phyloP scores from a whole-genome alignment of 1,140 invertebrate genomes.

The Pogonomyrmex barbatus region DNA sequence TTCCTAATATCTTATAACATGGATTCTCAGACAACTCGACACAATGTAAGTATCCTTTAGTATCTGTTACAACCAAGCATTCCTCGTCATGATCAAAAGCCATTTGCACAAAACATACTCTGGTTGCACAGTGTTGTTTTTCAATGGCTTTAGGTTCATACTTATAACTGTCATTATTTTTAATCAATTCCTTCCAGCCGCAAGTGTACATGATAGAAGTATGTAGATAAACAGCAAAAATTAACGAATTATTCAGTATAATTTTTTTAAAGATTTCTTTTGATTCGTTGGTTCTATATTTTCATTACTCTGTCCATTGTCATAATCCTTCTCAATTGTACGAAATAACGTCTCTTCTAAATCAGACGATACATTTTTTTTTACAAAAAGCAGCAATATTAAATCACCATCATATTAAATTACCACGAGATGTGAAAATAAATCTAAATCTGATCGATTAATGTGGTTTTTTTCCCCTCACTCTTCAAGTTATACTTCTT shows the following conservation, averaged over 20 bases:
- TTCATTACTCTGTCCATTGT: neutral
- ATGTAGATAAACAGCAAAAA: neutral
- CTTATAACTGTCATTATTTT: conserved; percentile 68
- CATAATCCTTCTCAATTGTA: neutral
- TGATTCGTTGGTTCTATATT: neutral
- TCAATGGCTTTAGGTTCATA: conserved; percentile 67
- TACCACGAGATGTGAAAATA: too few relatives aligned
- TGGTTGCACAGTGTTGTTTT: conserved; percentile 28
- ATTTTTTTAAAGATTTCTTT: neutral
- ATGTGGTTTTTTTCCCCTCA: too few relatives aligned
- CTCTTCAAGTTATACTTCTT: too few relatives aligned
- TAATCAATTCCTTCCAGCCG: conserved; percentile 67
- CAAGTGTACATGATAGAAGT: conserved; percentile 54
- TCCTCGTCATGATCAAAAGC: conserved; percentile 79
- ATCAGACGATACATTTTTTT: too few relatives aligned
- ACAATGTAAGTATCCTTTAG: conserved; percentile 77
- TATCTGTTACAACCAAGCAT: conserved; percentile 75
- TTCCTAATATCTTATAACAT: conserved; percentile 76
- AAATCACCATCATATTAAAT: too few relatives aligned
- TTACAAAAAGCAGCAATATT: too few relatives aligned
- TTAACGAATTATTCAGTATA: neutral
- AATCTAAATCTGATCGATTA: too few relatives aligned
- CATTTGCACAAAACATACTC: conserved; percentile 74
- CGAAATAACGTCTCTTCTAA: neutral
- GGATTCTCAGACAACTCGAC: conserved; percentile 74